phyloP scores from a whole-genome alignment of 2,113 vertebrate species.

The Phocoena phocoena region DNA sequence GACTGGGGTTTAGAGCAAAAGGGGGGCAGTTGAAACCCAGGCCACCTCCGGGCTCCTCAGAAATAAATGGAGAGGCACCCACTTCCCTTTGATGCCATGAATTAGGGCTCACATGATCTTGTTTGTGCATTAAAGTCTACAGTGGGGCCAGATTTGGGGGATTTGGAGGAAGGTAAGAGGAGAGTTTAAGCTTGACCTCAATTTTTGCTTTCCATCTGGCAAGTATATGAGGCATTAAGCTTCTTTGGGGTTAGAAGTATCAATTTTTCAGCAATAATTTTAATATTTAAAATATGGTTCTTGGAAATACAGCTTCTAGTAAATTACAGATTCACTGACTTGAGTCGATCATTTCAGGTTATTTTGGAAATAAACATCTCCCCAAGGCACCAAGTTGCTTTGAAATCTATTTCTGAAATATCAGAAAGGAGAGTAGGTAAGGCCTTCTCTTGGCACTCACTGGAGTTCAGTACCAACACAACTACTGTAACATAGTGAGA shows the following conservation, averaged over 20 bases:
- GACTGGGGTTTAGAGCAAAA: background rate
- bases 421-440: background rate
- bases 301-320: background rate
- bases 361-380: conserved; percentile 9
- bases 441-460: background rate
- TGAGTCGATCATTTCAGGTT: background rate
- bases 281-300: background rate
- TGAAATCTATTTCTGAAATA: conserved; percentile 27
- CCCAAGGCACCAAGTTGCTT: background rate
- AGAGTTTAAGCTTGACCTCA: background rate
- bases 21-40: background rate
- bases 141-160: background rate
- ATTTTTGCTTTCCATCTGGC: background rate
- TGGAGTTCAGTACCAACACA: background rate
- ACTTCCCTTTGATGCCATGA: background rate
- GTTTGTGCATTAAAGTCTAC: background rate
- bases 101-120: background rate
- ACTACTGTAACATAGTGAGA: background rate
- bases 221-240: background rate
- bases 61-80: background rate
- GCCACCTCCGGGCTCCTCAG: background rate
- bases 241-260: background rate
- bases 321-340: background rate
- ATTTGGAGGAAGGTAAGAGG: background rate
- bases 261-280: background rate